A percentile compares a stretch with the other conserved stretches of the same genome.
Evolutionary conservation across 1,140 invertebrate genomes (phyloP).

Genomic region (Apocrypta bakeri): DNA sequence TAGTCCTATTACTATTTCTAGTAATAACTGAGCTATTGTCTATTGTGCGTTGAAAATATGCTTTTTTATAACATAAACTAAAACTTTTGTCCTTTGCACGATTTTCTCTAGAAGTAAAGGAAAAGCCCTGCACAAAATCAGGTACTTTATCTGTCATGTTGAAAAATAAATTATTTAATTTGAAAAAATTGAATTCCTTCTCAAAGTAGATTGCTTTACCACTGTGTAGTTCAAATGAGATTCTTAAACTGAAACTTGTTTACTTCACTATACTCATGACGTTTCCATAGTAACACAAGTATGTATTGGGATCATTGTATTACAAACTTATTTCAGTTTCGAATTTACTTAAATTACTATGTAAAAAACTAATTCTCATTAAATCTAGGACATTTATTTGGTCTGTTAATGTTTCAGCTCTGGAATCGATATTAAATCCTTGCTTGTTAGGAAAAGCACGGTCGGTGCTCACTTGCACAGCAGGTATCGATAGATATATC

Average conservation of each 20-base stretch:
- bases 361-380: slow-evolving; percentile 48
- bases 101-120: slow-evolving; percentile 24
- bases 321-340: slow-evolving; percentile 32
- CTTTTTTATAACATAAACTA: slow-evolving; percentile 35
- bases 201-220: not conserved
- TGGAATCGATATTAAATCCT: slow-evolving; percentile 40
- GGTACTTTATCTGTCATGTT: slow-evolving; percentile 39
- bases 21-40: slow-evolving; percentile 57
- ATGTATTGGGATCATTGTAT: not conserved
- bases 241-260: slow-evolving; percentile 28
- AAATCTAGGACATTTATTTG: slow-evolving; percentile 46
- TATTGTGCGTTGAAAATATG: slow-evolving; percentile 40
- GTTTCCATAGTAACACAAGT: slow-evolving; percentile 49
- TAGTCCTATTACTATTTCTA: slow-evolving; percentile 23
- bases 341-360: slow-evolving; percentile 46
- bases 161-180: not conserved
- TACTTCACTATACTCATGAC: not conserved
- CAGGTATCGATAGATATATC: slow-evolving; percentile 43
- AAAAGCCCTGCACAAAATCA: slow-evolving; percentile 40
- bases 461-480: slow-evolving; percentile 44
- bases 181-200: not conserved
- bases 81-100: slow-evolving; percentile 22
- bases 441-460: slow-evolving; percentile 46
- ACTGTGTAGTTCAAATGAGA: not conserved
- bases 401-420: slow-evolving; percentile 41